Evolutionary conservation across 1,140 invertebrate genomes (phyloP).

Genomic region (Tetragonula clypearis): DNA sequence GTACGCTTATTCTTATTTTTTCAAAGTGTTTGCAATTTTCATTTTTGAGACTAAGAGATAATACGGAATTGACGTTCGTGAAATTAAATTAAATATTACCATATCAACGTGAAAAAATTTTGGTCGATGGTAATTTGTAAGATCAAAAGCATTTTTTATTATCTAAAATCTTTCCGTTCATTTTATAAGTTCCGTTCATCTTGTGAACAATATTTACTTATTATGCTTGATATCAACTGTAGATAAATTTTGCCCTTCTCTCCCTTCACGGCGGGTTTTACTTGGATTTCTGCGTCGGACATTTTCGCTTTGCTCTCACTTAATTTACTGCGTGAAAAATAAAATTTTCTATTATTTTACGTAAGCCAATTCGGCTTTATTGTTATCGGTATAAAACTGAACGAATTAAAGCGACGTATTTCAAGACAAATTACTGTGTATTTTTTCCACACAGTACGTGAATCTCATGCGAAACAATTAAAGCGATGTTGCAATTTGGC

Average conservation of each 20-base stretch:
- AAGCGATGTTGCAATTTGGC: constrained; percentile 16
- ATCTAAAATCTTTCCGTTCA: not conserved
- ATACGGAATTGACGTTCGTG: no score
- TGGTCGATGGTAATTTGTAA: not conserved
- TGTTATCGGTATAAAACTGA: not conserved
- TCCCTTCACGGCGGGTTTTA: no score
- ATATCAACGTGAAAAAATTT: not conserved
- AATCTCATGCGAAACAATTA: not conserved
- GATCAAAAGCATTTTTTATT: no score
- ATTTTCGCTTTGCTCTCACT: not conserved
- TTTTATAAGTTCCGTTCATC: not conserved
- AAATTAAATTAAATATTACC: not conserved
- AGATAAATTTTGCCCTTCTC: not conserved
- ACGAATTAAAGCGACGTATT: not conserved
- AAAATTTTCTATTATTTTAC: not conserved
- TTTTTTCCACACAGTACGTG: not conserved
- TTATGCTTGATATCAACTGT: constrained; percentile 6
- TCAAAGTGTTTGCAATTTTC: not conserved
- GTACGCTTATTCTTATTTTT: not conserved
- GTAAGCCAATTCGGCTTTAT: not conserved
- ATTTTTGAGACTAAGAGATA: no score
- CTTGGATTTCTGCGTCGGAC: not conserved
- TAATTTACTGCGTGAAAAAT: not conserved
- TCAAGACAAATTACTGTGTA: not conserved
- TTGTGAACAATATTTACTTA: constrained; percentile 10